Base-by-base conservation (phyloP, 2,888 invertebrate species). In the Heteropelma amictum region DNA sequence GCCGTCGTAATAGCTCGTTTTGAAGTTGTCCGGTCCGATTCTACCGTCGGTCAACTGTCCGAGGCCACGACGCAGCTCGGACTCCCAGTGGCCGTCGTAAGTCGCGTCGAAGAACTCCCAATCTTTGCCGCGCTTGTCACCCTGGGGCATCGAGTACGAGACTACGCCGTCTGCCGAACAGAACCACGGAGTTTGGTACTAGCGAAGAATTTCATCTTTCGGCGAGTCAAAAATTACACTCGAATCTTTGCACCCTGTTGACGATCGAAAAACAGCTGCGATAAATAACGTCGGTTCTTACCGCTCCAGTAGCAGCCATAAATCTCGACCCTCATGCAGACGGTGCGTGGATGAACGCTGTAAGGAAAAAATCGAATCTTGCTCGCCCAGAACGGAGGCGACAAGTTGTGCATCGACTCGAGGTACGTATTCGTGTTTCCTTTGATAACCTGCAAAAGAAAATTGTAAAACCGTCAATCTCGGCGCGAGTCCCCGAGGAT, bases 321-420 rank as follows among this genome's bases (percentile, higher is more conserved):
- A 38, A 97, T 89, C 88, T 97, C 97, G 28, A 97, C 95, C 79
- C 97, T 90, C 95, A 97, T 95, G 90, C 97, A 97, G 60, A 97
- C 96, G 0, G 96, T 97, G 77, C 96, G 92, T 14, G 93, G 92
- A 87, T 95, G 94, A 77, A 93, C 92, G 88, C 96, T 96, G 91
- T 94, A 94, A 0, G 97, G 97, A 60, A 96, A 91, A 89, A 97
- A 95, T 65, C 97, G 93, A 72, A 97, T 92, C 89, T 94, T 93
- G 80, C 94, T 94, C 26, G 96, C 96, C 92, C 97, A 95, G 79
- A 97, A 93, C 14, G 96, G 94, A 14, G 96, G 96, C 78, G 95
- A 93, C 83, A 96, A 91, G 64, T 93, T 92, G 79, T 93, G 93
- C 88, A 96, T 94, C 83, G 93, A 93, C 83, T 95, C 94, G 80